phyloP scores from a whole-genome alignment of 2,888 invertebrate species.

The Trichogramma evanescens region DNA sequence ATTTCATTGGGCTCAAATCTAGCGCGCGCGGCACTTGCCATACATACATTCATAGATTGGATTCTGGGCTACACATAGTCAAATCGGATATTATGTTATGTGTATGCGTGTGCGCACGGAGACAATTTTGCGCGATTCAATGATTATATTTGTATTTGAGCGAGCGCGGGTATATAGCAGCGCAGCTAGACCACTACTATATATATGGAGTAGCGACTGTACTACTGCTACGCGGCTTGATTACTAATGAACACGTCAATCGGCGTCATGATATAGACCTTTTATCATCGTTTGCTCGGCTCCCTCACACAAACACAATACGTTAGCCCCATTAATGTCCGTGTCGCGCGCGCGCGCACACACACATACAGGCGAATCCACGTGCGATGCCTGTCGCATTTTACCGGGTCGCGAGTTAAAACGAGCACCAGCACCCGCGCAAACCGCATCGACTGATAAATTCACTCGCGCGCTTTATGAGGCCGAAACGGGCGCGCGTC shows the following conservation, averaged over 20 bases:
- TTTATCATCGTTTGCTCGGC: background rate
- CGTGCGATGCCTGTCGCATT: background rate
- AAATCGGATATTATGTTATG: too few relatives aligned
- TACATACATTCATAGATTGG: too few relatives aligned
- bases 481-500: background rate
- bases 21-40: too few relatives aligned
- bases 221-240: slow-evolving; percentile 30
- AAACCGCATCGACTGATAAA: slow-evolving; percentile 10
- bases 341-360: too few relatives aligned
- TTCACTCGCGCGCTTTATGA: slow-evolving; percentile 5
- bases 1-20: too few relatives aligned
- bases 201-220: slow-evolving; percentile 7
- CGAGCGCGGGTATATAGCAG: slow-evolving; percentile 10
- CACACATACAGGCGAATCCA: too few relatives aligned
- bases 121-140: too few relatives aligned
- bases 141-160: slow-evolving; percentile 32
- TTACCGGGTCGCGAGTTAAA: background rate
- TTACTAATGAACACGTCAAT: slow-evolving; percentile 39
- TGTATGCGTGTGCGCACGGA: too few relatives aligned
- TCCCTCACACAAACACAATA: background rate
- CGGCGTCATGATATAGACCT: background rate
- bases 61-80: too few relatives aligned
- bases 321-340: too few relatives aligned
- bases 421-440: background rate
- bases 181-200: too few relatives aligned